Conservation (phyloP, 2,797 vertebrate species). For the Trematomus bernacchii region DNA sequence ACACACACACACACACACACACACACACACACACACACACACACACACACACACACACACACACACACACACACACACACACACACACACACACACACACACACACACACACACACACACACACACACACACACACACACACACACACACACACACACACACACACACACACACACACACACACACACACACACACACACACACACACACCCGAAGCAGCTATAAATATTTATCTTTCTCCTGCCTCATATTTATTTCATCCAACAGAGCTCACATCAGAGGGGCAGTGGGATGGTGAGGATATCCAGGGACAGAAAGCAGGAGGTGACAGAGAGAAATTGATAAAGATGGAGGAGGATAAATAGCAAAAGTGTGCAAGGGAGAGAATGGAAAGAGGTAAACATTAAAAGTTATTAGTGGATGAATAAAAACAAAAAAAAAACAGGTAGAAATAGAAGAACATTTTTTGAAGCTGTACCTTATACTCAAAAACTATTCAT, state of each 20-base stretch:
- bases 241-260: slow-evolving; percentile 84
- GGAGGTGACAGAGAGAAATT: slow-evolving; percentile 24
- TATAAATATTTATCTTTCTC: slow-evolving; percentile 83
- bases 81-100: slow-evolving; percentile 31
- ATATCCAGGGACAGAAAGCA: slow-evolving; percentile 58
- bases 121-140: slow-evolving; percentile 13
- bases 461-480: too few species aligned
- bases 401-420: neutral
- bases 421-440: neutral
- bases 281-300: slow-evolving; percentile 63
- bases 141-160: slow-evolving; percentile 9
- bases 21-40: neutral
- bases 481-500: neutral
- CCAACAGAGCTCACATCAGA: slow-evolving; percentile 73
- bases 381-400: neutral
- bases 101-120: slow-evolving; percentile 22
- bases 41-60: slow-evolving; percentile 44
- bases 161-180: slow-evolving; percentile 12
- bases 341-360: slow-evolving; percentile 32
- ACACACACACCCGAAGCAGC: slow-evolving; percentile 42
- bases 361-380: neutral
- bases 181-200: neutral
- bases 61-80: slow-evolving; percentile 33
- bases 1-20: slow-evolving; percentile 28
- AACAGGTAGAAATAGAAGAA: neutral